Conservation (phyloP, 2,888 invertebrate genomes). For the Dasypogon diadema region DNA sequence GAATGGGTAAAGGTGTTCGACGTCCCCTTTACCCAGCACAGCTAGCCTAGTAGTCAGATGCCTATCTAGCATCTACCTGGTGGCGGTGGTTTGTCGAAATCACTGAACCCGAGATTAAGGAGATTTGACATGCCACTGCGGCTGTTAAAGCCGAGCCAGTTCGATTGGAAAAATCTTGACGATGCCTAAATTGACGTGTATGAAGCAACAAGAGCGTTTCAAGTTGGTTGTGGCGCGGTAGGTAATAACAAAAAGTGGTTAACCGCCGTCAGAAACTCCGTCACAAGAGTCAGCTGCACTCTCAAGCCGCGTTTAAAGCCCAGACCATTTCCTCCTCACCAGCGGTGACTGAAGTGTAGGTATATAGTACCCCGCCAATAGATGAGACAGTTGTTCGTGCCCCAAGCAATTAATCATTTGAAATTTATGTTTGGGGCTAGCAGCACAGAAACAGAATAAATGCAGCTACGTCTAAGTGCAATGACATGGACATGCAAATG, state of each 20-base stretch:
- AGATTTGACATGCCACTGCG: slow-evolving; percentile 48
- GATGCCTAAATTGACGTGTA: slow-evolving; percentile 32
- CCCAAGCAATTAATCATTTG: slow-evolving; percentile 54
- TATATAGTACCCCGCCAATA: slow-evolving; percentile 4
- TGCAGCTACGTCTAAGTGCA: slow-evolving; percentile 45
- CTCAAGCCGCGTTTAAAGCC: slow-evolving; percentile 1
- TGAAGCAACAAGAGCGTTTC: neutral
- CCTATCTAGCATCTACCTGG: slow-evolving; percentile 18
- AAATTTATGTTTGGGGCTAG: slow-evolving; percentile 49
- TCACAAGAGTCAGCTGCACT: slow-evolving; percentile 38
- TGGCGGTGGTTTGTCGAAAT: slow-evolving; percentile 48
- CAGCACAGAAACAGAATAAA: slow-evolving; percentile 2
- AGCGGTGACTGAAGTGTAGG: neutral
- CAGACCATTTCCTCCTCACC: slow-evolving; percentile 20
- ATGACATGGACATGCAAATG: slow-evolving; percentile 43
- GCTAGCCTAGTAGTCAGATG: slow-evolving; percentile 7
- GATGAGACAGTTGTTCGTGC: slow-evolving; percentile 53
- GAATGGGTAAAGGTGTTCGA: slow-evolving; percentile 42
- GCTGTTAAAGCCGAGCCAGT: slow-evolving; percentile 14
- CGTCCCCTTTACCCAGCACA: slow-evolving; percentile 3
- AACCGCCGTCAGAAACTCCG: slow-evolving; percentile 34
- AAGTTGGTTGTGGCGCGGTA: neutral
- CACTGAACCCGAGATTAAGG: slow-evolving; percentile 44
- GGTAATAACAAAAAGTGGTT: slow-evolving; percentile 42
- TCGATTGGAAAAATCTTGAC: slow-evolving; percentile 49